These are phyloP conservation scores for Diprion similis DNA, from an alignment of 1,140 invertebrate genomes.

Conservation along the genomic window DNA sequence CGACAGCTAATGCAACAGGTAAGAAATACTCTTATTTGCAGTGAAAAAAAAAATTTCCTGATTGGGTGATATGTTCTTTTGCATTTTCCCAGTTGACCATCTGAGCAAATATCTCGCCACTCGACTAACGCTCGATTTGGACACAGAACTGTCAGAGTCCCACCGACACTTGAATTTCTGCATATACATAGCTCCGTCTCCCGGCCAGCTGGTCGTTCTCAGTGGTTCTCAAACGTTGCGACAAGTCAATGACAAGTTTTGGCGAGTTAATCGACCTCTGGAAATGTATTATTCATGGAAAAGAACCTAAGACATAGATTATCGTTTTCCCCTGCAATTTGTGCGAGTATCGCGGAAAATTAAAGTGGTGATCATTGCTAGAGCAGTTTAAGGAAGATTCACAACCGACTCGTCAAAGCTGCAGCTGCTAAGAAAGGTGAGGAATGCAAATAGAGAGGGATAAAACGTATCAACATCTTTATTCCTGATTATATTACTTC, in stretches of 20 bases:
- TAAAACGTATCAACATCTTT: no score
- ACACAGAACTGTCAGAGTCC: constrained; percentile 79
- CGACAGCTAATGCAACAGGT: constrained; percentile 95
- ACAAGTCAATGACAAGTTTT: constrained; percentile 94
- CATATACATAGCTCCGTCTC: constrained; percentile 87
- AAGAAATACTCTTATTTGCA: constrained; percentile 30
- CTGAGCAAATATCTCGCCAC: constrained; percentile 95
- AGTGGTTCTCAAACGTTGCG: constrained; percentile 88
- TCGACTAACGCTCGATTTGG: constrained; percentile 88
- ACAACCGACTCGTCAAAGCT: no score
- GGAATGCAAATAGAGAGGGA: no score
- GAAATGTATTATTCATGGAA: constrained; percentile 97
- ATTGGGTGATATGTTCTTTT: constrained; percentile 18
- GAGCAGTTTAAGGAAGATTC: no score
- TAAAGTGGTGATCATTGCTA: no score
- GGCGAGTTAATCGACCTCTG: constrained; percentile 91
- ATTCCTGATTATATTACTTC: no score
- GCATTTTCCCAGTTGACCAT: constrained; percentile 83
- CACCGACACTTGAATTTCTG: constrained; percentile 81
- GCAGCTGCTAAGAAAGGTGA: no score
- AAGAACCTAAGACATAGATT: constrained; percentile 68
- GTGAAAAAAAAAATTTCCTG: not conserved
- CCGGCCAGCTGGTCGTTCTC: constrained; percentile 83
- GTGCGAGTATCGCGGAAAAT: no score
- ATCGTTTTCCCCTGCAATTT: not conserved